These are phyloP conservation scores for Tridacna gigas DNA, from an alignment of 2,888 invertebrate genomes.

Conservation along the genomic window DNA sequence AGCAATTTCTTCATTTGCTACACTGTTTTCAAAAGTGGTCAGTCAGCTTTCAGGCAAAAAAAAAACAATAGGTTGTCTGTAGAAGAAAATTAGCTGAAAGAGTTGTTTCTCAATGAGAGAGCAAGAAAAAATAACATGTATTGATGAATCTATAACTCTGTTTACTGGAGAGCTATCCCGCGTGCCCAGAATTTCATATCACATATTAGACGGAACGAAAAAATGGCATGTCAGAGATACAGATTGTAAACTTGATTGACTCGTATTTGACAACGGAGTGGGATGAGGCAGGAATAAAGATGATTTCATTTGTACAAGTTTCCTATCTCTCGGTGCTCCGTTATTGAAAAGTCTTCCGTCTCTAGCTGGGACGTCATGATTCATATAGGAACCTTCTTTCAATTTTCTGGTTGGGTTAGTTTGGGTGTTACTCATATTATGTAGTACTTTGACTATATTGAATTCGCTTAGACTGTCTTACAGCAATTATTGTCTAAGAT, in stretches of 20 bases:
- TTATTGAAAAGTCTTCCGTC: too few species aligned
- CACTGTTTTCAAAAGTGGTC: neutral
- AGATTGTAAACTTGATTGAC: slow-evolving; percentile 28
- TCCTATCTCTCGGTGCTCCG: too few species aligned
- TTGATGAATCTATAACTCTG: slow-evolving; percentile 28
- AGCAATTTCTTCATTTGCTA: neutral
- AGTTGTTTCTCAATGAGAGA: neutral
- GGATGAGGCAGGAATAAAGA: slow-evolving; percentile 20
- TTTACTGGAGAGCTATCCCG: slow-evolving; percentile 18
- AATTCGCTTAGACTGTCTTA: too few species aligned
- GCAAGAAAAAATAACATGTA: slow-evolving; percentile 36
- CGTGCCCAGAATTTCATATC: slow-evolving; percentile 28
- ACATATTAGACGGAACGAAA: slow-evolving; percentile 22
- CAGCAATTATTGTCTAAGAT: too few species aligned
- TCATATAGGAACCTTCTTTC: neutral
- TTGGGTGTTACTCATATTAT: too few species aligned
- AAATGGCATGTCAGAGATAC: slow-evolving; percentile 26
- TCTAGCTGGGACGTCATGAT: slow-evolving; percentile 1
- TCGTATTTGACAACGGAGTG: slow-evolving; percentile 15
- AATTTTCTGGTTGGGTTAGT: neutral
- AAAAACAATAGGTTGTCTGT: neutral
- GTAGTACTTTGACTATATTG: too few species aligned
- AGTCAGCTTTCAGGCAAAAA: neutral
- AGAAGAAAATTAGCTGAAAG: neutral
- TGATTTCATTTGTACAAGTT: slow-evolving; percentile 8